Conservation (phyloP, 2,113 vertebrate genomes). For the Pluvianellus socialis region DNA sequence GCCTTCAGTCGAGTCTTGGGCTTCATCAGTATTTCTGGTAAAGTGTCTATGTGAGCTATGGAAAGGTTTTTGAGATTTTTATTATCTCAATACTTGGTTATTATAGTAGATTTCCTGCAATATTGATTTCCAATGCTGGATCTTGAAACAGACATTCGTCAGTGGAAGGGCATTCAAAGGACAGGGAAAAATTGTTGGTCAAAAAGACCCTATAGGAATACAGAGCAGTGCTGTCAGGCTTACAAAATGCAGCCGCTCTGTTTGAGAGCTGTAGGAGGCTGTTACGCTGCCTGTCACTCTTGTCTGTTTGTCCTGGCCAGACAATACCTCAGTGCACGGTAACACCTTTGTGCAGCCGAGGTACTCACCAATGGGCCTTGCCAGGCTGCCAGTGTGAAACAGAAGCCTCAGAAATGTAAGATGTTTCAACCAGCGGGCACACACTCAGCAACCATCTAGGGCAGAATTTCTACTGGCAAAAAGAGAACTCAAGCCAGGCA, state of each 20-base stretch:
- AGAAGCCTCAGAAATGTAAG: not conserved
- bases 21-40: not conserved
- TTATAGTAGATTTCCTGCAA: not conserved
- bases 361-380: not conserved
- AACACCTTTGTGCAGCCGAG: not conserved
- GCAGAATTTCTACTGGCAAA: not conserved
- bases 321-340: rapidly evolving
- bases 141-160: not conserved
- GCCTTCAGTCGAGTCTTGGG: not conserved
- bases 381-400: not conserved
- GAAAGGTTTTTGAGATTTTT: not conserved
- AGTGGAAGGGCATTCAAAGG: not conserved
- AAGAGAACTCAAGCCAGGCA: not conserved
- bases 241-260: not conserved
- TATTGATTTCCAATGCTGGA: not conserved
- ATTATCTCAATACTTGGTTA: not conserved
- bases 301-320: not conserved
- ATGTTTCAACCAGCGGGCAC: not conserved
- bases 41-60: not conserved
- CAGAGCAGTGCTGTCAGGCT: not conserved
- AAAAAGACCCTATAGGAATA: rapidly evolving
- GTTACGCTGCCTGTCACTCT: not conserved
- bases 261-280: not conserved
- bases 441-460: not conserved
- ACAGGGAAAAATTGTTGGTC: not conserved